A percentile compares a stretch with the other conserved stretches of the same genome.
phyloP scores from a whole-genome alignment of 2,888 invertebrate genomes.

The Julus scandinavius region DNA sequence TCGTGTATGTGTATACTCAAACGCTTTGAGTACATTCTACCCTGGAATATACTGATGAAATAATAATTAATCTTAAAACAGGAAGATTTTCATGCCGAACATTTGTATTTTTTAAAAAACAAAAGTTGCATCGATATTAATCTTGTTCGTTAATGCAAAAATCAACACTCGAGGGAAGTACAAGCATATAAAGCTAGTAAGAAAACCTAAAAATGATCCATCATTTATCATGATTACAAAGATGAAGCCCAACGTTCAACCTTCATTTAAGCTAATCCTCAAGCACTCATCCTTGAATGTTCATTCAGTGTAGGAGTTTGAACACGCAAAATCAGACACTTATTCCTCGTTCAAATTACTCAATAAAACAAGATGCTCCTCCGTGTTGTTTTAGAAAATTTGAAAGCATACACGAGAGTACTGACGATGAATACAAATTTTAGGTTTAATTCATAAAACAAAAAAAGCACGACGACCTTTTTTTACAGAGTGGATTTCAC shows the following conservation, averaged over 20 bases:
- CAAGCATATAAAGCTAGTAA: neutral
- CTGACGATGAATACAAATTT: slow-evolving; percentile 18
- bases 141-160: neutral
- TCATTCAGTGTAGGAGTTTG: neutral
- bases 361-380: neutral
- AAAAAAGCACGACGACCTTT: neutral
- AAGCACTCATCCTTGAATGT: slow-evolving; percentile 29
- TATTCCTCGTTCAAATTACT: neutral
- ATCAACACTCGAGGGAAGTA: neutral
- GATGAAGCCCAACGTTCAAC: slow-evolving; percentile 3
- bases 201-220: neutral
- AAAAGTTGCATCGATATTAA: neutral
- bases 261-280: neutral
- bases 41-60: no score
- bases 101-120: neutral
- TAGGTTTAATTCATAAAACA: neutral
- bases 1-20: no score
- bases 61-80: neutral
- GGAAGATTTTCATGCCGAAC: neutral
- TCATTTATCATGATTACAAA: slow-evolving; percentile 3
- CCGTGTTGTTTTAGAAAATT: neutral
- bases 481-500: neutral
- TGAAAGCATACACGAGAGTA: neutral
- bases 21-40: no score
- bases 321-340: neutral